These are phyloP conservation scores for Nansenia antarctica DNA, from an alignment of 2,113 vertebrate species.

Conservation along the genomic window DNA sequence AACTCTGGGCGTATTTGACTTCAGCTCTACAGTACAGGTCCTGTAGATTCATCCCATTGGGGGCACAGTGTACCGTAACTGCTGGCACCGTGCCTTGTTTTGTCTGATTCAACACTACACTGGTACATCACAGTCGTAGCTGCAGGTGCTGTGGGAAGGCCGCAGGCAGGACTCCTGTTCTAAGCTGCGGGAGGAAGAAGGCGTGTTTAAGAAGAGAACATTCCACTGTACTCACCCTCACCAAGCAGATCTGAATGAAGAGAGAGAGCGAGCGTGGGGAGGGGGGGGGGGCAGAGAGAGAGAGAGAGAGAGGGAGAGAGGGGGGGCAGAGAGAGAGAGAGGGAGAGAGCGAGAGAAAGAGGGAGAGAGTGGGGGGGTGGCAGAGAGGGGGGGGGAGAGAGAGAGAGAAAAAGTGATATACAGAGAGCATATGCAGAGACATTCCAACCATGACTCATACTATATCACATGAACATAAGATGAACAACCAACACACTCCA, in stretches of 20 bases:
- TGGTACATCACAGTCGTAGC: too few species aligned
- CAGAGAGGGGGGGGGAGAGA: neutral
- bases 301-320: slow-evolving; percentile 26
- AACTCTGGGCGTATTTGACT: too few species aligned
- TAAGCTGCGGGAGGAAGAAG: neutral
- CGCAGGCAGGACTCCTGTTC: too few species aligned
- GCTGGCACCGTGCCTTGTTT: too few species aligned
- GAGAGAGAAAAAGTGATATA: neutral
- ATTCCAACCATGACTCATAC: neutral
- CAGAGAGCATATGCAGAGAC: neutral
- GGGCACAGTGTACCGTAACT: too few species aligned
- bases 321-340: slow-evolving; percentile 7
- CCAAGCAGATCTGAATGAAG: slow-evolving; percentile 69
- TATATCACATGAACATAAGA: neutral
- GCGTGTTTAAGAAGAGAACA: neutral
- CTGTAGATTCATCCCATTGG: too few species aligned
- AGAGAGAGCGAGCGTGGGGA: neutral
- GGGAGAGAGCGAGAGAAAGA: slow-evolving; percentile 8
- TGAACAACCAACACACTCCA: neutral
- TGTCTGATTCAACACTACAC: too few species aligned
- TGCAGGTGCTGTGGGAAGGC: too few species aligned
- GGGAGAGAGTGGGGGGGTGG: neutral
- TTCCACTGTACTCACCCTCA: slow-evolving; percentile 63
- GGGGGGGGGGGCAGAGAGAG: neutral
- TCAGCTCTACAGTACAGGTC: too few species aligned